Conservation (phyloP, 92 coral and sea anemone species). For the Nematostella vectensis region DNA sequence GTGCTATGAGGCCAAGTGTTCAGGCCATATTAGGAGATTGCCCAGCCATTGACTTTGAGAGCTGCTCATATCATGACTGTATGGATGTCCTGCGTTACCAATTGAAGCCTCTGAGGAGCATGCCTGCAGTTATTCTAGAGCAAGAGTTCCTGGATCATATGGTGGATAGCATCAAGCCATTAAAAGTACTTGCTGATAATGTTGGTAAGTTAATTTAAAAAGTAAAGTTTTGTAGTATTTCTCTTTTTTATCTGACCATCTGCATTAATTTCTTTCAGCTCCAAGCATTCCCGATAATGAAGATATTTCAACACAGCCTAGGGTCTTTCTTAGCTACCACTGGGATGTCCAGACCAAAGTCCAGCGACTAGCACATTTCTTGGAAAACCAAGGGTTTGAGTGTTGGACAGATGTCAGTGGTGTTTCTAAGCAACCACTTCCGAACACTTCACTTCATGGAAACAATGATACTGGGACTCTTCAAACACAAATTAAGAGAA, state of each 20-base stretch:
- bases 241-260: too few species aligned
- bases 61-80: conserved; percentile 41
- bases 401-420: conserved; percentile 65
- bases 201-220: conserved; percentile 29
- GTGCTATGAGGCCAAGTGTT: conserved; percentile 45
- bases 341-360: conserved; percentile 92
- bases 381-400: conserved; percentile 75
- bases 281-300: too few species aligned
- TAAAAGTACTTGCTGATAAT: conserved; percentile 33
- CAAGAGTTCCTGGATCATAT: conserved; percentile 75
- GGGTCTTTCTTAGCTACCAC: conserved; percentile 83
- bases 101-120: conserved; percentile 64
- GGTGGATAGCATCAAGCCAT: conserved; percentile 69
- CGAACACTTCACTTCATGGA: conserved; percentile 7
- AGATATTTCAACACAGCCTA: too few species aligned
- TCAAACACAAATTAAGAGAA: conserved; percentile 62
- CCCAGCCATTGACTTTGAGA: conserved; percentile 75
- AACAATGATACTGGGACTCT: conserved; percentile 25
- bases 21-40: conserved; percentile 77
- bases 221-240: too few species aligned
- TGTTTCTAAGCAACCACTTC: conserved; percentile 45
- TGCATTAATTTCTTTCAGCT: too few species aligned
- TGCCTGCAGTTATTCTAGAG: conserved; percentile 86
- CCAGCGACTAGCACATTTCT: conserved; percentile 43
- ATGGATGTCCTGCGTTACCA: conserved; percentile 75